Evolutionary conservation across 2,113 vertebrate genomes (phyloP).

Genomic region (Illadopsis cleaveri): DNA sequence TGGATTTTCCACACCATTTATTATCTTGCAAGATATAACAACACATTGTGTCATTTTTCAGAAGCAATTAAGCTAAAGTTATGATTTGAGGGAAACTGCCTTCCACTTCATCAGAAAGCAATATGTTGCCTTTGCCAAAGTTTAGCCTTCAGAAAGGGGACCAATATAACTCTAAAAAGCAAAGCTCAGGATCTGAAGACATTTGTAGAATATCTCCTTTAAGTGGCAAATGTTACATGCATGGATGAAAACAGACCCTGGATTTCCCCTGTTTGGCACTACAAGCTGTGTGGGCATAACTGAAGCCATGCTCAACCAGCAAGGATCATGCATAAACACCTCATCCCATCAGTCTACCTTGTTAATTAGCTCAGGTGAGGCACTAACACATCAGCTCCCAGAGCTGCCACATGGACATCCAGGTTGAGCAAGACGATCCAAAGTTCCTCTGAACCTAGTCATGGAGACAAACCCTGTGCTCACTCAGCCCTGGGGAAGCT

Average conservation of each 20-base stretch:
- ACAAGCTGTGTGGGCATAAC: not conserved
- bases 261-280: not conserved
- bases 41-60: slow-evolving; percentile 12
- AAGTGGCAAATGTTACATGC: not conserved
- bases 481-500: not conserved
- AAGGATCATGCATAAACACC: not conserved
- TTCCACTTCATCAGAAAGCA: not conserved
- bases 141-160: not conserved
- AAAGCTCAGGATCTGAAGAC: not conserved
- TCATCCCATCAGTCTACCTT: not conserved
- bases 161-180: not conserved
- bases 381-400: not conserved
- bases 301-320: not conserved
- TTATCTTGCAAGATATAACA: not conserved
- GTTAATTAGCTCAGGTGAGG: not conserved
- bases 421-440: not conserved
- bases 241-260: not conserved
- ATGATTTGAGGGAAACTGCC: not conserved
- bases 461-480: not conserved
- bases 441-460: not conserved
- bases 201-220: not conserved
- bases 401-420: not conserved
- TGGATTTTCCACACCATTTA: slow-evolving; percentile 59
- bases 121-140: not conserved
- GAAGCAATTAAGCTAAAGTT: slow-evolving; percentile 33